phyloP scores from a whole-genome alignment of 2,113 vertebrate genomes.

The Bubo blakistoni region DNA sequence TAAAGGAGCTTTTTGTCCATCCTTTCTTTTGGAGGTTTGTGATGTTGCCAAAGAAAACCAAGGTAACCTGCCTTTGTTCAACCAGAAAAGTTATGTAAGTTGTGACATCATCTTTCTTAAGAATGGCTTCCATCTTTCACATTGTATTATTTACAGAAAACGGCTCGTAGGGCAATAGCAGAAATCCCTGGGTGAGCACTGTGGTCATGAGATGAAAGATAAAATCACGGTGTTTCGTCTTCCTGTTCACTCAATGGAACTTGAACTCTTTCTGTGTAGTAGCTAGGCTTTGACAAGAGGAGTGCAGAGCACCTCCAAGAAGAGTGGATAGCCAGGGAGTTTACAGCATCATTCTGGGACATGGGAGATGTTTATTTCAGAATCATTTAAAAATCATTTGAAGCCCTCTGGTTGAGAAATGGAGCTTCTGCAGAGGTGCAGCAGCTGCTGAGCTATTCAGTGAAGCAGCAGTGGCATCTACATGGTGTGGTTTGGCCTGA shows the following conservation, averaged over 20 bases:
- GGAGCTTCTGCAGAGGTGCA: background rate
- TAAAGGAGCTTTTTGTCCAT: background rate
- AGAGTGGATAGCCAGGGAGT: background rate
- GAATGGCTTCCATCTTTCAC: background rate
- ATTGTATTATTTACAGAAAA: background rate
- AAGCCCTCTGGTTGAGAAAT: background rate
- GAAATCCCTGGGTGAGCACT: background rate
- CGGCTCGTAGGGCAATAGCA: background rate
- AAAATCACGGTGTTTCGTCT: background rate
- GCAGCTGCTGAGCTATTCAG: background rate
- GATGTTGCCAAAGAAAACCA: background rate
- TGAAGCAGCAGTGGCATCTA: background rate
- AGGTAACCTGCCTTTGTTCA: background rate
- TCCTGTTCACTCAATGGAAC: background rate
- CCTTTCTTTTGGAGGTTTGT: background rate
- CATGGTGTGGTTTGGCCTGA: background rate
- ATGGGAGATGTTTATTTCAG: background rate
- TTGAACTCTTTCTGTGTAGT: background rate
- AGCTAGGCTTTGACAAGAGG: background rate
- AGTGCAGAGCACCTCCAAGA: background rate
- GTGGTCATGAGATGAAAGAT: background rate
- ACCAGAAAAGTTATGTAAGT: background rate
- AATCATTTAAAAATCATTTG: background rate
- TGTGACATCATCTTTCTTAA: background rate
- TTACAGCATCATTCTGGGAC: background rate